A percentile compares a stretch with the other conserved stretches of the same genome.
Evolutionary conservation across 2,888 invertebrate genomes (phyloP).

Genomic region (Rhaphigaster nebulosa): DNA sequence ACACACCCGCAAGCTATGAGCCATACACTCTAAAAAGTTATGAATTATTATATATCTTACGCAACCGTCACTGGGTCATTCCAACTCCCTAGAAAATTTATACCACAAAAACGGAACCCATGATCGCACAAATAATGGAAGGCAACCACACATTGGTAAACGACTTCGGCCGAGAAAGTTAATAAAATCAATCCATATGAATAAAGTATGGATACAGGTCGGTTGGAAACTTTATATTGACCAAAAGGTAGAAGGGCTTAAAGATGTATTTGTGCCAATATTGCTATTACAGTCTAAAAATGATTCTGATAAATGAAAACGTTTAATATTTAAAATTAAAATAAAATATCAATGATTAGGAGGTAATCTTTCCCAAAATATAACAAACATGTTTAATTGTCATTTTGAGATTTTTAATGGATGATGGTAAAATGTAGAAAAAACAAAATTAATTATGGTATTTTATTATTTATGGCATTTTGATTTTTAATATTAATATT

Average conservation of each 20-base stretch:
- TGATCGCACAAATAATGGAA: neutral
- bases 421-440: too few relatives aligned
- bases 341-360: too few relatives aligned
- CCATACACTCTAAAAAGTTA: neutral
- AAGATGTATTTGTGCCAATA: neutral
- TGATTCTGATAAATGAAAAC: too few relatives aligned
- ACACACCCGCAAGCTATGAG: neutral
- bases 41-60: neutral
- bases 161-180: slow-evolving; percentile 1
- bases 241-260: neutral
- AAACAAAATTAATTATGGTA: too few relatives aligned
- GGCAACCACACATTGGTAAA: neutral
- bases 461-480: too few relatives aligned
- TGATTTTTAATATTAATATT: too few relatives aligned
- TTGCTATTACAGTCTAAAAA: neutral
- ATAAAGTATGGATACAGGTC: neutral
- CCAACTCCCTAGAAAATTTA: neutral
- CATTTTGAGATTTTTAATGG: too few relatives aligned
- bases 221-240: neutral
- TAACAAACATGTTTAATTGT: too few relatives aligned
- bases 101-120: neutral
- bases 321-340: too few relatives aligned
- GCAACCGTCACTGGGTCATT: neutral
- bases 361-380: too few relatives aligned
- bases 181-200: slow-evolving; percentile 20